Evolutionary conservation across 2,888 invertebrate species (phyloP).

Genomic region (Octodonta nipae): DNA sequence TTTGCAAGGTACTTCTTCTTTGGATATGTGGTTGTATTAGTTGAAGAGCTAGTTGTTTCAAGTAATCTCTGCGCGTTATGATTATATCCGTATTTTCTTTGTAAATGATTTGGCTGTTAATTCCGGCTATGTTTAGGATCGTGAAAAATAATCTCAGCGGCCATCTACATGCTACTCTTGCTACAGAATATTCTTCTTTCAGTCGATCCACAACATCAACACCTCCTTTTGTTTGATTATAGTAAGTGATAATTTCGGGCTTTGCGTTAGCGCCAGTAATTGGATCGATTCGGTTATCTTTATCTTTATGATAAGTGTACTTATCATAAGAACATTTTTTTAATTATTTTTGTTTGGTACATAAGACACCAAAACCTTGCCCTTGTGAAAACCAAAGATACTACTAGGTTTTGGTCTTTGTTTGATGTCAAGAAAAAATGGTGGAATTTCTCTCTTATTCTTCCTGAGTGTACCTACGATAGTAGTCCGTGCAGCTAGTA

Average conservation of each 20-base stretch:
- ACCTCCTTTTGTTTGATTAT: constrained; percentile 3
- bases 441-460: constrained; percentile 4
- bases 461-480: constrained; percentile 4
- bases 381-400: constrained; percentile 2
- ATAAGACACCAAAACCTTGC: constrained; percentile 2
- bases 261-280: constrained; percentile 2
- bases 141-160: constrained; percentile 3
- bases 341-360: constrained; percentile 3
- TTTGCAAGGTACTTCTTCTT: no score
- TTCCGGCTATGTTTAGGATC: constrained; percentile 2
- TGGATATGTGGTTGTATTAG: no score
- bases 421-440: not conserved
- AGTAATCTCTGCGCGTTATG: no score
- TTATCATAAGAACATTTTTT: no score
- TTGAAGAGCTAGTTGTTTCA: no score
- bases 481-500: constrained; percentile 1
- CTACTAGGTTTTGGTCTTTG: not conserved
- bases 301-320: no score
- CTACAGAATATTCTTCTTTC: constrained; percentile 2
- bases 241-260: constrained; percentile 3
- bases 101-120: not conserved
- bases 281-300: constrained; percentile 3
- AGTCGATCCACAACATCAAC: not conserved
- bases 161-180: constrained; percentile 5
- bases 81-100: no score